Percentiles rank a stretch among this genome's conserved stretches.
phyloP scores from a whole-genome alignment of 2,888 invertebrate genomes.

The Nephrotoma appendiculata region DNA sequence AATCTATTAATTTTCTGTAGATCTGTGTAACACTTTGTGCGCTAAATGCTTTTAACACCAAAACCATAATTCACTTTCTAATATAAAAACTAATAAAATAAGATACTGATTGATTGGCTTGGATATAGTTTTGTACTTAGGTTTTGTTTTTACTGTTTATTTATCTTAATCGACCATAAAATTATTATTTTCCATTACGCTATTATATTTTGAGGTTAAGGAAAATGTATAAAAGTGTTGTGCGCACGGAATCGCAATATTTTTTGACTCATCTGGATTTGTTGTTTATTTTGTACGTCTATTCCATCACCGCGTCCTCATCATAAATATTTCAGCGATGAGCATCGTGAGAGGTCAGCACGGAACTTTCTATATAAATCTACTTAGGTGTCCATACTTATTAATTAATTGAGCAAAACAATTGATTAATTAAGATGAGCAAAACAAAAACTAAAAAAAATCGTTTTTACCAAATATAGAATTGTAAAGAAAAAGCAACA shows the following conservation, averaged over 20 bases:
- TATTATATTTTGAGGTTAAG: neutral
- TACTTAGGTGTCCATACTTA: neutral
- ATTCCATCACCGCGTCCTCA: neutral
- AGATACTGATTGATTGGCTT: neutral
- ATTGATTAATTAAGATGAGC: neutral
- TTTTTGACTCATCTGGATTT: neutral
- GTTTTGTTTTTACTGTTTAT: neutral
- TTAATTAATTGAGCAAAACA: neutral
- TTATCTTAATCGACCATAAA: neutral
- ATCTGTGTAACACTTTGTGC: neutral
- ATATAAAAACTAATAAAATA: neutral
- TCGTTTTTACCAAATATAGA: neutral
- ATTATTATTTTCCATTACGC: neutral
- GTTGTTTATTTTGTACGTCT: neutral
- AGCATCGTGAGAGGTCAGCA: neutral
- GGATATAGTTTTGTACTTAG: neutral
- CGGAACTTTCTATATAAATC: neutral
- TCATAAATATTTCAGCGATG: neutral
- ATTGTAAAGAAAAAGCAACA: neutral
- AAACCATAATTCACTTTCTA: neutral
- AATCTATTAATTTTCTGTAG: neutral
- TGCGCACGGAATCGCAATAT: neutral
- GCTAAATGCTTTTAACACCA: neutral
- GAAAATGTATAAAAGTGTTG: neutral
- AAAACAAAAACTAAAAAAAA: neutral